Evolutionary conservation across 1,140 invertebrate species (phyloP).

Genomic region (Heliconius hewitsoni): DNA sequence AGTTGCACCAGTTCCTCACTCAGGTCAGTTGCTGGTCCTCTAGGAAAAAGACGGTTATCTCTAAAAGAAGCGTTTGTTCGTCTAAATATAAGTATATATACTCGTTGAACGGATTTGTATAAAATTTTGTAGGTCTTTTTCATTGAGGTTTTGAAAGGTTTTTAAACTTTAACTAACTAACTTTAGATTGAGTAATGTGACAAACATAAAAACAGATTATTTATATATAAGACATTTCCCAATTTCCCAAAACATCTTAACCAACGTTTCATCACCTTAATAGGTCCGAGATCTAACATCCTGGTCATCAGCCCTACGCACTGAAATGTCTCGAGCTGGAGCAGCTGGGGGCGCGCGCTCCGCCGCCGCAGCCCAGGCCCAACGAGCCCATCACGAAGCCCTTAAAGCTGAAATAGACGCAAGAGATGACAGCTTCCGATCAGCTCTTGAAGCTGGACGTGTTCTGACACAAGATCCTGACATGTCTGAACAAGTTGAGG

Average conservation of each 20-base stretch:
- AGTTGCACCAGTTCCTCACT: slow-evolving; percentile 93
- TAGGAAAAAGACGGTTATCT: no score
- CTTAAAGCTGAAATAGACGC: slow-evolving; percentile 97
- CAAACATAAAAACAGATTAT: no score
- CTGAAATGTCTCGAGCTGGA: slow-evolving; percentile 87
- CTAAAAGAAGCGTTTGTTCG: no score
- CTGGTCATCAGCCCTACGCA: slow-evolving; percentile 91
- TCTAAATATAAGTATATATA: no score
- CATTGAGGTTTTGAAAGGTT: no score
- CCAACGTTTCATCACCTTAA: no score
- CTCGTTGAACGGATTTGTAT: no score
- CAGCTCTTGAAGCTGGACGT: slow-evolving; percentile 89
- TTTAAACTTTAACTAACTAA: no score
- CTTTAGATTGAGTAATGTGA: no score
- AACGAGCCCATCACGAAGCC: slow-evolving; percentile 95
- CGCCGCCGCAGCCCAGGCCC: slow-evolving; percentile 91
- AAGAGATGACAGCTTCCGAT: slow-evolving; percentile 91
- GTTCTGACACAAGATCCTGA: slow-evolving; percentile 90
- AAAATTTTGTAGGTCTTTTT: no score
- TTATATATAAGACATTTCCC: no score
- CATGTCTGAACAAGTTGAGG: slow-evolving; percentile 49
- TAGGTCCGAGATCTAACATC: slow-evolving; percentile 93
- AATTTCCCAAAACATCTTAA: no score
- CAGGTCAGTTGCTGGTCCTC: slow-evolving; percentile 71
- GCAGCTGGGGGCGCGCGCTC: slow-evolving; percentile 86